Percentiles rank a stretch among this genome's conserved stretches.
Conservation (phyloP, 92 coral and sea anemone species). For the Porites lobata region DNA sequence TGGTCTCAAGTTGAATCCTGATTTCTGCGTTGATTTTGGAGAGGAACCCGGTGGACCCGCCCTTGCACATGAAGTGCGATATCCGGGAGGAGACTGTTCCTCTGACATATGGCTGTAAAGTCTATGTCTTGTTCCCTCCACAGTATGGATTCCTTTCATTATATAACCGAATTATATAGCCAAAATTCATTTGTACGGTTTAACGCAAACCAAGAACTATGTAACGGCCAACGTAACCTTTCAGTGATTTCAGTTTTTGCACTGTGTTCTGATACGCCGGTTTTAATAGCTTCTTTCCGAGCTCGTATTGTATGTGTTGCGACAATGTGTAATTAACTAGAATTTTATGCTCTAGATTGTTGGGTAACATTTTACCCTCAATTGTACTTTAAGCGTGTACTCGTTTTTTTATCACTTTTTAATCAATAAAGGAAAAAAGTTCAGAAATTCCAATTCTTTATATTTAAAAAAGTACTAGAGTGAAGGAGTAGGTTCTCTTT, state of each 20-base stretch:
- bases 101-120: slow-evolving; percentile 93
- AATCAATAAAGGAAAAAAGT: background rate
- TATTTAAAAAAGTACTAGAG: background rate
- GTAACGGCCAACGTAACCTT: background rate
- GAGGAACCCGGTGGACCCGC: slow-evolving; percentile 97
- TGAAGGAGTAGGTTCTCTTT: background rate
- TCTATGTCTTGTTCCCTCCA: background rate
- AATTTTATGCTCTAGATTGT: background rate
- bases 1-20: slow-evolving; percentile 88
- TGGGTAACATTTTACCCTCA: background rate
- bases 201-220: background rate
- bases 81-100: slow-evolving; percentile 99
- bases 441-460: background rate
- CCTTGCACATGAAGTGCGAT: slow-evolving; percentile 97
- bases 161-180: background rate
- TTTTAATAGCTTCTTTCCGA: background rate
- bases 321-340: background rate
- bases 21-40: slow-evolving; percentile 97
- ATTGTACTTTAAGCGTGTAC: background rate
- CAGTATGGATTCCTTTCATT: background rate
- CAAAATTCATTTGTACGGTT: background rate
- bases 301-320: background rate
- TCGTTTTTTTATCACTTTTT: background rate
- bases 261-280: background rate
- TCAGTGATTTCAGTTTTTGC: background rate